These are phyloP conservation scores for Epinotia brunnichana DNA, from an alignment of 2,888 invertebrate species.

Conservation along the genomic window DNA sequence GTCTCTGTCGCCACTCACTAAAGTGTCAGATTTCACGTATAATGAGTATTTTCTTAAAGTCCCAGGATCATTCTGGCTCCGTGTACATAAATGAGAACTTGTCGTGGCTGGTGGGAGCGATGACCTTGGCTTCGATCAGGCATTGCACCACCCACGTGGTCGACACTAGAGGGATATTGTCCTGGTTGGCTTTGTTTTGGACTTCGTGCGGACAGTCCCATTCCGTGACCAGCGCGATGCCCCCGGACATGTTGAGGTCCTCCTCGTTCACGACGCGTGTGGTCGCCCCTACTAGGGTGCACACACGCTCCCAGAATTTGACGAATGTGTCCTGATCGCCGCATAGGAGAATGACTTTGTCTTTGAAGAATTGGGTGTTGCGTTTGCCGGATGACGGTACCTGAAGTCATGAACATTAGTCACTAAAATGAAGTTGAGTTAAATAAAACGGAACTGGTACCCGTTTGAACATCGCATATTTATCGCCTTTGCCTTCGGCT, in stretches of 20 bases:
- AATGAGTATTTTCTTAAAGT: constrained; percentile 77
- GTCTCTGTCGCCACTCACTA: constrained; percentile 56
- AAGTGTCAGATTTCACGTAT: constrained; percentile 80
- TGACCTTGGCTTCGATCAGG: constrained; percentile 84
- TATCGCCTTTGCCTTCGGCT: too few species aligned
- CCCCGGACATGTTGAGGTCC: constrained; percentile 75
- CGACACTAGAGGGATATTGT: constrained; percentile 86
- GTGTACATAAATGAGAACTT: constrained; percentile 82
- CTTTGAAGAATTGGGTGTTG: constrained; percentile 75
- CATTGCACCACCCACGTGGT: constrained; percentile 88
- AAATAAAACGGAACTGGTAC: too few species aligned
- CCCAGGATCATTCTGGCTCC: constrained; percentile 82
- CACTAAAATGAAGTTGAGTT: too few species aligned
- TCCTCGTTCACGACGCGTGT: constrained; percentile 78
- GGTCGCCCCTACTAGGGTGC: constrained; percentile 82
- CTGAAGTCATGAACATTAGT: constrained; percentile 56
- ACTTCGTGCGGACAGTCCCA: constrained; percentile 84
- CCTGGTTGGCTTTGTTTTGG: constrained; percentile 81
- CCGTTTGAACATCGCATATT: too few species aligned
- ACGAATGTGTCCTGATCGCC: constrained; percentile 81
- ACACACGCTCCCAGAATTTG: constrained; percentile 85
- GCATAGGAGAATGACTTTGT: constrained; percentile 78
- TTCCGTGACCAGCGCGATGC: constrained; percentile 85
- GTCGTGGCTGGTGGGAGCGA: constrained; percentile 77
- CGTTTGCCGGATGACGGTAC: constrained; percentile 65